Base-by-base conservation (phyloP, 2,888 invertebrate genomes). In the Drosophila pseudotakahashii region DNA sequence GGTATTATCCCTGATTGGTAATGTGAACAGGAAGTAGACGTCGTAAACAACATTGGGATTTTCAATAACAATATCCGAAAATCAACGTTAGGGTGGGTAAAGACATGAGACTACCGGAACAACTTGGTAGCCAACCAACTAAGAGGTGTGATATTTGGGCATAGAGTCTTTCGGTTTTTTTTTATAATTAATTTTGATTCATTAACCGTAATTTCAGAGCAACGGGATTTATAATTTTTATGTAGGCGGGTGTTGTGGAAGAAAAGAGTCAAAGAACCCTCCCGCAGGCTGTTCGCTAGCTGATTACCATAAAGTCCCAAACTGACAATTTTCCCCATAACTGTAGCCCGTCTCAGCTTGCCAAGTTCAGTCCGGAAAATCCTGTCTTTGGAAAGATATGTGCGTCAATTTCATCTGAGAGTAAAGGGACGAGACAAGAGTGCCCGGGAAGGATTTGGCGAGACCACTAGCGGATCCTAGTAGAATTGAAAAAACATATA, bases 61-160 rank as follows among this genome's bases (percentile, higher is more conserved):
- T 37, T 37, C 37, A n/a, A 37, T n/a, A n/a, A 6, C n/a, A 4
- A n/a, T n/a, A n/a, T n/a, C n/a, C 7, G n/a, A 37, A 37, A 37
- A 37, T 37, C n/a, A 37, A 37, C 36, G n/a, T n/a, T 14, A 37
- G 37, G 37, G n/a, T 37, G 37, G 37, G n/a, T n/a, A 37, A 37
- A 37, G 37, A 37, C 7, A 7, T 7, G 7, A n/a, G 37, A 7
- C 26, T 26, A 26, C 26, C 26, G 26, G 26, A 37, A 37, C 37
- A 37, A 37, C 37, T 37, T 37, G 37, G 37, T 37, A 37, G n/a
- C n/a, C 37, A 37, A n/a, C 37, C 13, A 37, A n/a, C 2, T n/a
- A 37, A 37, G n/a, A n/a, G 37, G n/a, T 37, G 37, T 37, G 7
- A 37, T n/a, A 11, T 7, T 37, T 6, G 37, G n/a, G 19, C 37